Base-by-base conservation (phyloP, 2,888 invertebrate genomes). In the Erebia ligea region DNA sequence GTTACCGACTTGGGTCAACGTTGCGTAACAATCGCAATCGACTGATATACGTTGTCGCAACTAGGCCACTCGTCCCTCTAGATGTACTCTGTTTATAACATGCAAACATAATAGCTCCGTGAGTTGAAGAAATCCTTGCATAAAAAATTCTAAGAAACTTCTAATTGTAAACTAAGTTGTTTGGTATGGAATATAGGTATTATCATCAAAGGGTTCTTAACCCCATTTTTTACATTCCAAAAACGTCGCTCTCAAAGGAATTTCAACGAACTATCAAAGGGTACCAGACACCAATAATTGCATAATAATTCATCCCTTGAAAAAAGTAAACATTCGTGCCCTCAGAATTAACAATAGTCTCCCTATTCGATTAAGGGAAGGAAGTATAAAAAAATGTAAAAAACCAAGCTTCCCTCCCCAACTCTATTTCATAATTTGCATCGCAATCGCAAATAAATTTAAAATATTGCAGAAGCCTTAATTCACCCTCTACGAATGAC, bases 391-490 rank as follows among this genome's bases (percentile, higher is more conserved):
- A 62, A 45, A 62, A 45, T 13, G 45, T 84, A 84, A 78, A 79
- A 86, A 86, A 86, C 83, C 81, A 76, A 75, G 73, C 69, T 72
- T 74, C 77, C 75, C 85, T 80, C 87, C 88, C 88, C 83, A 84
- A 86, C 90, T 91, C 89, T 89, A 89, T 91, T 90, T 89, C 91
- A 91, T 90, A 91, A 92, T 92, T 92, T 92, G 91, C 92, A 92
- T 92, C 84, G 89, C 84, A 88, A 88, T 89, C 86, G 89, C 87
- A 92, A 91, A 91, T 91, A 92, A 91, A 90, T 91, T 91, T 91
- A 87, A 90, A 92, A 91, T 91, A 91, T 91, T 88, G 86, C 88
- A 86, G 45, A 62, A 15, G 48, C 45, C 62, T 87, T 89, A 90
- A 89, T 87, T 88, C 73, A 84, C 84, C 86, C 86, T 48, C 62